Conservation (phyloP, 2,797 vertebrate genomes). For the Takifugu rubripes region DNA sequence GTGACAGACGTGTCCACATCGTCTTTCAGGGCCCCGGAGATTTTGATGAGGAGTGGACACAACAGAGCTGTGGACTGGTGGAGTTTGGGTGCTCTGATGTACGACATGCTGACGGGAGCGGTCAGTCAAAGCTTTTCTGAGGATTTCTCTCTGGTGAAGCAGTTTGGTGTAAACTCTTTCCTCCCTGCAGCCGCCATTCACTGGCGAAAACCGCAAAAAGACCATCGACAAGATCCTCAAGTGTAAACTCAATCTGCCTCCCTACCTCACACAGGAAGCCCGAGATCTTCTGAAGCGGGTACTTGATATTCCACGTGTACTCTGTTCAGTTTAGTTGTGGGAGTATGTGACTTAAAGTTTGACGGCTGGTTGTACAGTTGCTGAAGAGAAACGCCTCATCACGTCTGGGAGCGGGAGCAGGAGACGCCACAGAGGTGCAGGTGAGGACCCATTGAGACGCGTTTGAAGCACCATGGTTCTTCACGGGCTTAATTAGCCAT, state of each 20-base stretch:
- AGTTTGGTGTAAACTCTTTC: neutral
- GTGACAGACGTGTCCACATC: too few species aligned
- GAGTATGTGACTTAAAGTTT: conserved; percentile 9
- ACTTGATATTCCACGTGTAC: conserved; percentile 15
- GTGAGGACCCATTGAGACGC: conserved; percentile 61
- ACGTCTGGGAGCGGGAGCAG: conserved; percentile 88
- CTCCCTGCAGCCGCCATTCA: conserved; percentile 86
- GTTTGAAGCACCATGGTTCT: neutral
- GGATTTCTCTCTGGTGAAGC: neutral
- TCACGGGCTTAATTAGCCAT: neutral
- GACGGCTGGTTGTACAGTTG: conserved; percentile 74
- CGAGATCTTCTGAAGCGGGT: conserved; percentile 97
- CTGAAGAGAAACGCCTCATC: conserved; percentile 98
- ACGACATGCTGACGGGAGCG: conserved; percentile 99
- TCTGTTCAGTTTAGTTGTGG: neutral
- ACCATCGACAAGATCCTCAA: conserved; percentile 98
- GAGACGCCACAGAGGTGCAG: conserved; percentile 95
- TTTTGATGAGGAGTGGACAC: conserved; percentile 97
- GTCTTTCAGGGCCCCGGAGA: conserved; percentile 90
- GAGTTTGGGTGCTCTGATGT: conserved; percentile 99
- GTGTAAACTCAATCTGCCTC: conserved; percentile 97
- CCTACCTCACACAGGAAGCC: conserved; percentile 99
- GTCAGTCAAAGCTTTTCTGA: conserved; percentile 78
- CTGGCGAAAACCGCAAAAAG: conserved; percentile 96
- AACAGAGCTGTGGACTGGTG: conserved; percentile 99